Conservation (phyloP, 1,140 invertebrate species). For the Linepithema humile region DNA sequence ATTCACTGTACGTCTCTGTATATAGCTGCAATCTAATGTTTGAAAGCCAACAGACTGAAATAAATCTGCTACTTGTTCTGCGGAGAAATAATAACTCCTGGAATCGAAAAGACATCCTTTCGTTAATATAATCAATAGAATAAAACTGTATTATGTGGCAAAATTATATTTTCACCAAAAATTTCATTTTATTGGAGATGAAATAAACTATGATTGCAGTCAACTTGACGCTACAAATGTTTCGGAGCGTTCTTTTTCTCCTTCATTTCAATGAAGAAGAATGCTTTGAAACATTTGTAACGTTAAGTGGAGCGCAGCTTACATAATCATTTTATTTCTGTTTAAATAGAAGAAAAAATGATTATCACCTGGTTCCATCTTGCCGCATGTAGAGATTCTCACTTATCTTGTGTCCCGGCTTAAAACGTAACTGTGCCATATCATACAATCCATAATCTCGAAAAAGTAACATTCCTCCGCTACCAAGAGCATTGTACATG, state of each 20-base stretch:
- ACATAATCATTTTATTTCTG: too few relatives aligned
- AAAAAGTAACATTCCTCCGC: constrained; percentile 94
- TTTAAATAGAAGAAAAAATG: constrained; percentile 8
- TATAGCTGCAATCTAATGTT: constrained; percentile 88
- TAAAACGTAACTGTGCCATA: constrained; percentile 97
- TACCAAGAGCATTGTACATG: constrained; percentile 89
- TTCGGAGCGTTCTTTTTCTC: too few relatives aligned
- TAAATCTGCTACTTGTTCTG: constrained; percentile 87
- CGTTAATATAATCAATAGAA: not conserved
- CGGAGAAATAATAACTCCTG: constrained; percentile 93
- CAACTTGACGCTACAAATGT: too few relatives aligned
- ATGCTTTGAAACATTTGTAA: too few relatives aligned
- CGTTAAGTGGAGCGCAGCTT: too few relatives aligned
- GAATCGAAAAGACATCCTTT: constrained; percentile 67
- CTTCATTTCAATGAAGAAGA: too few relatives aligned
- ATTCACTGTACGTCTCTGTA: constrained; percentile 95
- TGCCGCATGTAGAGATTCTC: constrained; percentile 98
- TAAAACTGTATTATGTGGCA: not conserved
- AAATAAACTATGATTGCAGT: constrained; percentile 75
- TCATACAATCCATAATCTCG: constrained; percentile 99
- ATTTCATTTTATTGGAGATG: constrained; percentile 14
- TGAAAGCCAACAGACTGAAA: constrained; percentile 89
- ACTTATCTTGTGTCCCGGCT: constrained; percentile 95
- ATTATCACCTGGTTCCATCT: constrained; percentile 95
- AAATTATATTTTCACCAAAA: not conserved